Conservation (phyloP, 2,888 invertebrate genomes). For the Notodonta dromedarius region DNA sequence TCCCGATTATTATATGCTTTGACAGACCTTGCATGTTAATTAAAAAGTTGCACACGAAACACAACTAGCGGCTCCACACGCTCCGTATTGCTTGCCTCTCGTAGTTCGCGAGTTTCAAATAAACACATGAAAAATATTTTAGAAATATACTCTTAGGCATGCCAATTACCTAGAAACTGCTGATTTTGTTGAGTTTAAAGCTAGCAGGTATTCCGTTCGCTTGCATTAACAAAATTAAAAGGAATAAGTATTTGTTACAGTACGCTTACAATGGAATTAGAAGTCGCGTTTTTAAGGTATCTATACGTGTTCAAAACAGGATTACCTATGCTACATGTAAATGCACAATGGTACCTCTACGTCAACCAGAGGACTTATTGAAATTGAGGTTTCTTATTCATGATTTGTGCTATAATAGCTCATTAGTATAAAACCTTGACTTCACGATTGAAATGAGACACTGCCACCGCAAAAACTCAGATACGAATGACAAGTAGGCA, state of each 20-base stretch:
- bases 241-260: too few species aligned
- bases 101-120: not conserved
- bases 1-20: conserved; percentile 58
- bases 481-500: conserved; percentile 6
- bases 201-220: too few species aligned
- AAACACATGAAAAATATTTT: conserved; percentile 1
- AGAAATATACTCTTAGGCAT: not conserved
- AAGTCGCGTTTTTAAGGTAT: not conserved
- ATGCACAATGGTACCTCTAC: conserved; percentile 10
- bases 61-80: conserved; percentile 21
- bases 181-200: too few species aligned
- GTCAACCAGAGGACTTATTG: conserved; percentile 50
- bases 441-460: conserved; percentile 61
- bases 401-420: conserved; percentile 52
- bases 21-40: conserved; percentile 64
- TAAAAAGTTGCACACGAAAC: conserved; percentile 46
- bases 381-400: conserved; percentile 53
- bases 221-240: too few species aligned
- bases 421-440: conserved; percentile 61
- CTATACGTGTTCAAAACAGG: not conserved
- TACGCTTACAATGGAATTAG: too few species aligned
- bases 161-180: too few species aligned
- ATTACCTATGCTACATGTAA: not conserved
- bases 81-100: not conserved
- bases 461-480: conserved; percentile 53